These are phyloP conservation scores for Seladonia tumulorum DNA, from an alignment of 2,888 invertebrate genomes.

Conservation along the genomic window DNA sequence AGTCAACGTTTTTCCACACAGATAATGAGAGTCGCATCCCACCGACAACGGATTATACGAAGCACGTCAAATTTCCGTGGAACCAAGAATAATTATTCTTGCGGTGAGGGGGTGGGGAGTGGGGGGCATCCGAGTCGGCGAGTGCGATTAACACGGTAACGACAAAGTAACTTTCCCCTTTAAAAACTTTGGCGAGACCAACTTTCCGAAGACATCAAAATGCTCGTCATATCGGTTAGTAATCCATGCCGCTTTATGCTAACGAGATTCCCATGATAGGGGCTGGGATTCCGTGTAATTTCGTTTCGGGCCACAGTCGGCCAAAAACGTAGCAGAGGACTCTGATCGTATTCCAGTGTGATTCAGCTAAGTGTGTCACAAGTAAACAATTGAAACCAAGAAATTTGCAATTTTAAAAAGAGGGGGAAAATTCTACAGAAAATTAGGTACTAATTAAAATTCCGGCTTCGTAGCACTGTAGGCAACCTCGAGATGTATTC, in stretches of 20 bases:
- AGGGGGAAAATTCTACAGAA: no score
- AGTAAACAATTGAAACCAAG: no score
- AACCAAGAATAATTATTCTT: slow-evolving; percentile 8
- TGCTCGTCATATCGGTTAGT: slow-evolving; percentile 9
- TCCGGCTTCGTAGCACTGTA: no score
- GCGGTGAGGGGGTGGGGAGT: not conserved
- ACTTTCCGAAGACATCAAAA: not conserved
- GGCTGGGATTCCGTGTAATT: not conserved
- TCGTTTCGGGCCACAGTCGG: not conserved
- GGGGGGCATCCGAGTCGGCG: not conserved
- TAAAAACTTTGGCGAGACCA: not conserved
- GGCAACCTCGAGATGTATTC: no score
- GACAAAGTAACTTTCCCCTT: slow-evolving; percentile 10
- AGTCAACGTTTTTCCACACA: not conserved
- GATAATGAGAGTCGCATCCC: not conserved
- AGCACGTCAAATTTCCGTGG: slow-evolving; percentile 13
- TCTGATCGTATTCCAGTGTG: no score
- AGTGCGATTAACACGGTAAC: not conserved
- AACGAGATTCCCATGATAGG: not conserved
- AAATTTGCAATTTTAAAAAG: no score
- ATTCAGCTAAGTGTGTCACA: no score
- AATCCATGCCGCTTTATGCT: not conserved
- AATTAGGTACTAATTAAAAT: no score
- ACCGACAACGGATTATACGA: not conserved
- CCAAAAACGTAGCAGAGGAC: no score